Evolutionary conservation across 2,888 invertebrate species (phyloP).

Genomic region (Volucella zonaria): DNA sequence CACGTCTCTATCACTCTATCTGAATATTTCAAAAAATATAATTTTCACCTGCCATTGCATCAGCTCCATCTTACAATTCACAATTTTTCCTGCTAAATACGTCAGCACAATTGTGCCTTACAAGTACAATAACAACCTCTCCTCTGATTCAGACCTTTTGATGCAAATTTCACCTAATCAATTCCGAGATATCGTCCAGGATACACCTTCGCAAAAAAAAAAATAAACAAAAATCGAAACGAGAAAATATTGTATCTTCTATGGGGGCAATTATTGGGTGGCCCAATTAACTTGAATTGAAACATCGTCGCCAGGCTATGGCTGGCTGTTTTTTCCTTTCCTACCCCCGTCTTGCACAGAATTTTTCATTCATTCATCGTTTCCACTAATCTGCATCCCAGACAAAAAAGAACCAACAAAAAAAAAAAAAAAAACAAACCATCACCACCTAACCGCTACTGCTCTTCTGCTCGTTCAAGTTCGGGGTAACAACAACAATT

Average conservation of each 20-base stretch:
- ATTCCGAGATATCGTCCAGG: conserved; percentile 59
- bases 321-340: conserved; percentile 32
- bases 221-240: conserved; percentile 39
- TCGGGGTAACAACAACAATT: conserved; percentile 78
- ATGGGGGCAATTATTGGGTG: conserved; percentile 72
- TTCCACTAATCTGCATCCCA: conserved; percentile 41
- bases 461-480: conserved; percentile 49
- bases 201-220: conserved; percentile 28
- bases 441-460: conserved; percentile 45
- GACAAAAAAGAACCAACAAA: not conserved
- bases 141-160: not conserved
- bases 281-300: conserved; percentile 74
- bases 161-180: conserved; percentile 70
- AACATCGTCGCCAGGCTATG: conserved; percentile 67
- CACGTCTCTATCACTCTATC: no score
- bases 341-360: not conserved
- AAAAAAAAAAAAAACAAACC: conserved; percentile 19
- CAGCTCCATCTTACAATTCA: no score
- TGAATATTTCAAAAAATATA: no score
- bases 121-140: not conserved
- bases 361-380: not conserved
- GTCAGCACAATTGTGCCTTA: not conserved
- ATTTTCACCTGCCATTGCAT: no score
- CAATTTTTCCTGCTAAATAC: no score
- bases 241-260: conserved; percentile 35